Evolutionary conservation across 1,140 invertebrate genomes (phyloP).

Genomic region (Drosophila carrolli): DNA sequence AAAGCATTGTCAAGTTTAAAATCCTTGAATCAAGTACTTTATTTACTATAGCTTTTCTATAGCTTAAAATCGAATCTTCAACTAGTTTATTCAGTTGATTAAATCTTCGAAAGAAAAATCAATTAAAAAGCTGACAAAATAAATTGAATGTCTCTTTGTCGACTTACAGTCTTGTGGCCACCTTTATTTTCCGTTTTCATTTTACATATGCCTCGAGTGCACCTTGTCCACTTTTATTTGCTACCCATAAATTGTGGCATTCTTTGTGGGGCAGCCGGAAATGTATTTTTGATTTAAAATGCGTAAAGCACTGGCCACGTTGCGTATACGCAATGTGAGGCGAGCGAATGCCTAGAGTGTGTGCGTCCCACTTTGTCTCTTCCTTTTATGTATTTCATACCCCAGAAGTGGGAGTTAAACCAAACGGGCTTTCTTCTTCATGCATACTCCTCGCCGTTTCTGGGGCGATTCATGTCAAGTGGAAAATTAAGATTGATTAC

Average conservation of each 20-base stretch:
- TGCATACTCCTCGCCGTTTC: conserved; percentile 27
- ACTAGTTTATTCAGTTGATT: neutral
- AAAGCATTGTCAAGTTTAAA: too few relatives aligned
- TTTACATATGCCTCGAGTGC: conserved; percentile 50
- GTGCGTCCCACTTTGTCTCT: conserved; percentile 3
- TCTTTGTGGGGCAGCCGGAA: conserved; percentile 69
- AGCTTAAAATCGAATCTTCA: neutral
- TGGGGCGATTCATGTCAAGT: conserved; percentile 74
- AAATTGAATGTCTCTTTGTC: neutral
- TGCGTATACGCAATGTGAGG: conserved; percentile 59
- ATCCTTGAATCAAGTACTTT: too few relatives aligned
- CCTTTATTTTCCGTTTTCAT: conserved; percentile 28
- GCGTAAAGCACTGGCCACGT: conserved; percentile 64
- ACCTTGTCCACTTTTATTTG: conserved; percentile 50
- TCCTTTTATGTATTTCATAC: conserved; percentile 15
- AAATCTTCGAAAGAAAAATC: neutral
- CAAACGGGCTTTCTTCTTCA: conserved; percentile 15
- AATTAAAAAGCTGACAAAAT: conserved; percentile 8
- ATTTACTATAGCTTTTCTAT: too few relatives aligned
- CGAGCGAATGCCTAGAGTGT: neutral
- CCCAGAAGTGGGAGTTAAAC: conserved; percentile 24
- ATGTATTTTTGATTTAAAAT: conserved; percentile 83
- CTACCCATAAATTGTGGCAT: conserved; percentile 65
- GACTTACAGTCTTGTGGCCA: neutral
- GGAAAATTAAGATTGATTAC: conserved; percentile 83